A percentile compares a stretch with the other conserved stretches of the same genome.
These are phyloP conservation scores for Brachylomia viminalis DNA, from an alignment of 2,888 invertebrate genomes.

Conservation along the genomic window DNA sequence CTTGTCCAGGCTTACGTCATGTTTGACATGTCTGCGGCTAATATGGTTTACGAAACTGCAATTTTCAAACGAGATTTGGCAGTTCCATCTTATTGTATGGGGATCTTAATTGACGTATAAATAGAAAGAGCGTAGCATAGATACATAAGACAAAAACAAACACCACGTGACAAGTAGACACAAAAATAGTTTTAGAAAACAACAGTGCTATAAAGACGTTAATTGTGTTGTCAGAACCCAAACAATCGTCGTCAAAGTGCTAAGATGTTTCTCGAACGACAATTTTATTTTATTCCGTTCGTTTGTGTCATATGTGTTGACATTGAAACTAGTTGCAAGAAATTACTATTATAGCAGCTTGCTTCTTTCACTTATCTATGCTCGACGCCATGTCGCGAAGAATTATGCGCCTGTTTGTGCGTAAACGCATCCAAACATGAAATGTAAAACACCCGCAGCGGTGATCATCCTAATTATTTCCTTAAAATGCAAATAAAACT, in stretches of 20 bases:
- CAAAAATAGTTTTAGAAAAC: conserved; percentile 45
- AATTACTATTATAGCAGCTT: conserved; percentile 6
- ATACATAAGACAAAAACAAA: conserved; percentile 35
- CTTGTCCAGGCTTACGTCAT: conserved; percentile 58
- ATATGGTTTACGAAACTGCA: conserved; percentile 38
- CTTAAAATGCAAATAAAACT: conserved; percentile 77
- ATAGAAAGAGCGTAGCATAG: conserved; percentile 28
- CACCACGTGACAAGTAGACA: conserved; percentile 42
- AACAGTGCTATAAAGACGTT: conserved; percentile 33
- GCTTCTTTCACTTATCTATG: conserved; percentile 34
- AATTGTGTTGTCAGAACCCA: conserved; percentile 29
- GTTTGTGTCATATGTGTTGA: conserved; percentile 30
- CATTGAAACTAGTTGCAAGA: conserved; percentile 22
- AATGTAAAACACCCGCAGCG: conserved; percentile 64
- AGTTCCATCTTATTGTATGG: background rate
- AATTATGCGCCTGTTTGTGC: conserved; percentile 38
- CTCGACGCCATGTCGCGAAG: background rate
- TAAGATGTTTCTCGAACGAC: conserved; percentile 41
- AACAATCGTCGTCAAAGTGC: conserved; percentile 24
- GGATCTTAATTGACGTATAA: conserved; percentile 27
- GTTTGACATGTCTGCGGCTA: conserved; percentile 29
- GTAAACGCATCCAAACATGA: conserved; percentile 47
- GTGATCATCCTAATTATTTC: conserved; percentile 70
- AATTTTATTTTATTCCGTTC: conserved; percentile 27
- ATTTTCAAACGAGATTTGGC: conserved; percentile 26